Evolutionary conservation across 2,113 vertebrate genomes (phyloP).

Genomic region (Pardalotus punctatus): DNA sequence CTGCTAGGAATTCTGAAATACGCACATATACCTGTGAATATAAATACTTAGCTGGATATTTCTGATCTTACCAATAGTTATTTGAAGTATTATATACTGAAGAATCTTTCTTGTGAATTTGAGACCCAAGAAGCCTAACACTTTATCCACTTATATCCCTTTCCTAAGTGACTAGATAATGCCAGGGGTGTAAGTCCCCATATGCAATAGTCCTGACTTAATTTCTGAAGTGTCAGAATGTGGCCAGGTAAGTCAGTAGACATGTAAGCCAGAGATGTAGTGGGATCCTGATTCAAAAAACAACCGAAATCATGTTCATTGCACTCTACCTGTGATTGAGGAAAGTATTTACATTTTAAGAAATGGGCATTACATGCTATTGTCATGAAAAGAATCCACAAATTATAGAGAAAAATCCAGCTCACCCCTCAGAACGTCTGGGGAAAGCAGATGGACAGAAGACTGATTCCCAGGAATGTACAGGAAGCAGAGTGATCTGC

Average conservation of each 20-base stretch:
- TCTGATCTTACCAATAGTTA: neutral
- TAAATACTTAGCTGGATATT: neutral
- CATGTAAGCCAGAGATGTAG: neutral
- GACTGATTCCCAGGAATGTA: neutral
- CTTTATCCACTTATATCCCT: neutral
- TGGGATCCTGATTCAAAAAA: neutral
- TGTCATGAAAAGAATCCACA: neutral
- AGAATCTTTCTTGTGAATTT: neutral
- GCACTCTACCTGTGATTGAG: neutral
- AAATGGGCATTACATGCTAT: neutral
- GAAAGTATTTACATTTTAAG: neutral
- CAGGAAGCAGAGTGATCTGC: neutral
- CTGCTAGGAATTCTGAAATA: neutral
- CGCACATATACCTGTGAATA: accelerated
- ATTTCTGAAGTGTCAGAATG: neutral
- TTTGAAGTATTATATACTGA: neutral
- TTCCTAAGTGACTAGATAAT: neutral
- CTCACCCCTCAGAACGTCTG: neutral
- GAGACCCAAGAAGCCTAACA: neutral
- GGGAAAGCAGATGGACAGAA: neutral
- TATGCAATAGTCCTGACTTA: neutral
- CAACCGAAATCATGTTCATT: neutral
- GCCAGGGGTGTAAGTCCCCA: neutral
- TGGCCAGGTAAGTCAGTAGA: neutral
- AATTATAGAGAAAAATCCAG: neutral